Evolutionary conservation across 2,888 invertebrate species (phyloP).

Genomic region (Melikaiella ostensackeni): DNA sequence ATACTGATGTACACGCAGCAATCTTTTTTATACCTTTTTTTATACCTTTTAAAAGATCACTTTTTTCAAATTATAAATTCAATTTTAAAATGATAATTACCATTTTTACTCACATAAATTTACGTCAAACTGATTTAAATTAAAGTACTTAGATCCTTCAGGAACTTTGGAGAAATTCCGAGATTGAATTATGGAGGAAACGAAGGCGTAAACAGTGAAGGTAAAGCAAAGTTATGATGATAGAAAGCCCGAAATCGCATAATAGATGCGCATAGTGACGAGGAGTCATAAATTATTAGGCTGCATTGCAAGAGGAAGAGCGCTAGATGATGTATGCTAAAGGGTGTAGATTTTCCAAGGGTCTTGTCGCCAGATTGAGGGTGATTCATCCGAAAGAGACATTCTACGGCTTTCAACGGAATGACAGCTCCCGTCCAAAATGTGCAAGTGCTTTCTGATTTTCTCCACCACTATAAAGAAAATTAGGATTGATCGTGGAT

Average conservation of each 20-base stretch:
- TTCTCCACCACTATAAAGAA: neutral
- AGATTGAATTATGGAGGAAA: constrained; percentile 29
- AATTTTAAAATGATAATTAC: neutral
- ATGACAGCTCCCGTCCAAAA: constrained; percentile 21
- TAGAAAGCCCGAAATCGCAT: constrained; percentile 6
- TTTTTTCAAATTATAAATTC: too few relatives aligned
- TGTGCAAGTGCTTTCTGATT: constrained; percentile 8
- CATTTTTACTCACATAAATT: neutral
- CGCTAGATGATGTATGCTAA: neutral
- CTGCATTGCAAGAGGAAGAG: constrained; percentile 17
- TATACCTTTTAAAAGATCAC: too few relatives aligned
- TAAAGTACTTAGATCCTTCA: neutral
- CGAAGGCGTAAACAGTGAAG: constrained; percentile 32
- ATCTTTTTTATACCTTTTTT: too few relatives aligned
- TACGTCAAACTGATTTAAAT: constrained; percentile 11
- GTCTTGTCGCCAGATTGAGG: neutral
- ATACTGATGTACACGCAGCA: too few relatives aligned
- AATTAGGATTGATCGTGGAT: constrained; percentile 7
- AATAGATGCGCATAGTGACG: constrained; percentile 30
- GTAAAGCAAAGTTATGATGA: neutral
- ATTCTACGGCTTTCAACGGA: constrained; percentile 18
- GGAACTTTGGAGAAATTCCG: constrained; percentile 6
- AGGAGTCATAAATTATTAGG: constrained; percentile 29
- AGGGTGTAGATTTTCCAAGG: constrained; percentile 15
- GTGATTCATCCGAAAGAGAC: constrained; percentile 22